These are phyloP conservation scores for Drosophila tripunctata DNA, from an alignment of 2,888 invertebrate species.

Conservation along the genomic window DNA sequence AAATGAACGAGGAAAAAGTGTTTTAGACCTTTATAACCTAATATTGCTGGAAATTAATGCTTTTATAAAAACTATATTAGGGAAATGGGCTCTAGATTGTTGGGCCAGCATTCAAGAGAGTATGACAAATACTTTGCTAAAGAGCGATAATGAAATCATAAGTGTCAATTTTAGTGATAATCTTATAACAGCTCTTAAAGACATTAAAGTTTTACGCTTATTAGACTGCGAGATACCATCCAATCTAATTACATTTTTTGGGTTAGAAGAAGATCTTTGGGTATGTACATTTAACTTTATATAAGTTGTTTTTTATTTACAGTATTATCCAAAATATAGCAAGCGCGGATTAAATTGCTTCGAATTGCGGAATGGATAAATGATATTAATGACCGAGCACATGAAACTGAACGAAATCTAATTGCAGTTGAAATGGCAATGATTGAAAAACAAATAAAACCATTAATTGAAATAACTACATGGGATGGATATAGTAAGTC, in stretches of 20 bases:
- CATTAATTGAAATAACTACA: slow-evolving; percentile 85
- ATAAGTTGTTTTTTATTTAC: neutral
- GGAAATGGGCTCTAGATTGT: slow-evolving; percentile 89
- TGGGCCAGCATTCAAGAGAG: slow-evolving; percentile 87
- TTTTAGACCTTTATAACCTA: slow-evolving; percentile 85
- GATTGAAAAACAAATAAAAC: slow-evolving; percentile 89
- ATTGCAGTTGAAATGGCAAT: slow-evolving; percentile 90
- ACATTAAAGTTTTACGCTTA: slow-evolving; percentile 91
- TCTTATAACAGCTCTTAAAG: slow-evolving; percentile 90
- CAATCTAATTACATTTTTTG: slow-evolving; percentile 88
- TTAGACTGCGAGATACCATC: slow-evolving; percentile 87
- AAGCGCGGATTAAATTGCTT: slow-evolving; percentile 86
- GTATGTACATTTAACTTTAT: slow-evolving; percentile 71
- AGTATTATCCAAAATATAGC: slow-evolving; percentile 78
- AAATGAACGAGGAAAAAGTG: slow-evolving; percentile 84
- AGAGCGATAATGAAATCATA: slow-evolving; percentile 85
- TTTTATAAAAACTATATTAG: slow-evolving; percentile 87
- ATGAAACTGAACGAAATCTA: slow-evolving; percentile 91
- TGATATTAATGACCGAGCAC: slow-evolving; percentile 89
- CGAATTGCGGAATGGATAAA: slow-evolving; percentile 94
- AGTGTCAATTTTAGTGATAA: slow-evolving; percentile 88
- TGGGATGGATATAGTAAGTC: slow-evolving; percentile 66
- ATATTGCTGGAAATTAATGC: slow-evolving; percentile 88
- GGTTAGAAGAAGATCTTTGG: slow-evolving; percentile 89
- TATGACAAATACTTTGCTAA: slow-evolving; percentile 86